Base-by-base conservation (phyloP, 2,888 invertebrate genomes). In the Orthonychiurus folsomi region DNA sequence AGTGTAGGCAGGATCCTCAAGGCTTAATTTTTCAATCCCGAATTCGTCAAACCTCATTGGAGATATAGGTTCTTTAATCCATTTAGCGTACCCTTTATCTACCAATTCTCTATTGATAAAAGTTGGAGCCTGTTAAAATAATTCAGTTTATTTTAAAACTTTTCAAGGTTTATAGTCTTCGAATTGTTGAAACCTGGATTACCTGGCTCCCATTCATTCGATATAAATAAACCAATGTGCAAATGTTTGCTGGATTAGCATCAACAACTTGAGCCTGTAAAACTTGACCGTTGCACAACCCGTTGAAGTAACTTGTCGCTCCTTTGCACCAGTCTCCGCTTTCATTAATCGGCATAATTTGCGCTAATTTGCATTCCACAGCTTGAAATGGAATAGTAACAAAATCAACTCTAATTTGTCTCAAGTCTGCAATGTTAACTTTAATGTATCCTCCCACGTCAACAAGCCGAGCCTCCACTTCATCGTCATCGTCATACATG, bases 371-470 rank as follows among this genome's bases (percentile, higher is more conserved):
- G 76, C 95, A 93, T 81, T 99, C 97, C 57, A 91, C 88, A 63
- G 96, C 93, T 84, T 97, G 96, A 84, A 97, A 97, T 60, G 97
- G 97, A 77, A 96, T 81, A 63, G 86, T 82, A 83, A 95, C 87
- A 78, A 93, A 95, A 79, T 97, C 95, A 61, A 86, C 86, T 74
- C 93, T 84, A 73, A 99, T 94, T 80, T 96, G 94, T 76, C 91
- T 85, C 75, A 97, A 83, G 70, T 85, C 83, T 62, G 84, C 81
- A 72, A 87, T 86, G 73, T 85, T 84, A 61, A 94, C 83, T 64
- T 84, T 84, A 75, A 86, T 84, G 78, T 89, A 97, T 59, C 97
- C 97, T 57, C 99, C 99, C 75, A 92, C 93, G 80, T 99, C 99
- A 59, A 97, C 86, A 77, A 92, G 87, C 78, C 88, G 88, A 62